Evolutionary conservation across 2,113 vertebrate genomes (phyloP).

Genomic region (Clupea harengus): DNA sequence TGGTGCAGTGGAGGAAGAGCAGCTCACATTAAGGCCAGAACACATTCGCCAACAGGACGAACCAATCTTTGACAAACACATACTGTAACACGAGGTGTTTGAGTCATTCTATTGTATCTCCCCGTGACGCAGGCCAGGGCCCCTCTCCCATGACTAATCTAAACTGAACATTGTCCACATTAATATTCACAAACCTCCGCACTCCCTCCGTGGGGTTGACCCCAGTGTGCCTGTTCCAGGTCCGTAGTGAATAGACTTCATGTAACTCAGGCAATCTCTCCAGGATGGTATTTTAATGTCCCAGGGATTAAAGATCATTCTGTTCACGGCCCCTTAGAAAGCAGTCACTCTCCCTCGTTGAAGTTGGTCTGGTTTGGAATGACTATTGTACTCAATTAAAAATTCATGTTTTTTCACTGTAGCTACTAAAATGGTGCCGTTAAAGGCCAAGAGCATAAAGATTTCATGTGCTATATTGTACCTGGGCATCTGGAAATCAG

Average conservation of each 20-base stretch:
- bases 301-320: constrained; percentile 37
- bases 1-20: constrained; percentile 22
- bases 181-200: constrained; percentile 30
- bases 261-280: constrained; percentile 12
- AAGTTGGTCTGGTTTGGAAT: constrained; percentile 24
- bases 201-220: constrained; percentile 20
- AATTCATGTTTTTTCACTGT: constrained; percentile 27
- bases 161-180: constrained; percentile 25
- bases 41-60: neutral
- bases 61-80: constrained; percentile 5
- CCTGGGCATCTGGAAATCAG: constrained; percentile 15
- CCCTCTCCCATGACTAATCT: constrained; percentile 26
- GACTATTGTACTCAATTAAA: constrained; percentile 40
- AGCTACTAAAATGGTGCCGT: constrained; percentile 28
- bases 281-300: constrained; percentile 32
- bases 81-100: neutral
- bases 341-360: constrained; percentile 7
- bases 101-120: constrained; percentile 13
- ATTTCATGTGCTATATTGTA: constrained; percentile 35
- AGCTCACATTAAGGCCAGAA: neutral
- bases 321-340: constrained; percentile 23
- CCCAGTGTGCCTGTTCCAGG: constrained; percentile 1
- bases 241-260: constrained; percentile 32
- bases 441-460: constrained; percentile 39
- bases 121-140: constrained; percentile 5